Conservation (phyloP, 2,113 vertebrate genomes). For the Carassius gibelio region DNA sequence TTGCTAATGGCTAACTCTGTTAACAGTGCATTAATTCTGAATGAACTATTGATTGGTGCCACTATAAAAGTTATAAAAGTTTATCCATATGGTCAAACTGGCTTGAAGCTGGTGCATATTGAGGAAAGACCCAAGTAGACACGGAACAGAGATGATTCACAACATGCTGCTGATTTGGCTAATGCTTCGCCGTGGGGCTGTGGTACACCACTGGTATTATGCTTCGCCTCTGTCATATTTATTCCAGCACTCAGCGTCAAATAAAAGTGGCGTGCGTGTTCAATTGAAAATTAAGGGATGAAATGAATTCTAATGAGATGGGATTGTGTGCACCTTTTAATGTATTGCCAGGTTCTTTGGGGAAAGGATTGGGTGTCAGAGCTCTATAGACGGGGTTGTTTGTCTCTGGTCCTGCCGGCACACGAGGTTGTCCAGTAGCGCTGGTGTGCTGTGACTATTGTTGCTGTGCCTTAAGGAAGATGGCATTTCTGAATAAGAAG, state of each 20-base stretch:
- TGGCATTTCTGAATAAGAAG: constrained; percentile 69
- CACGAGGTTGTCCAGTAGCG: constrained; percentile 48
- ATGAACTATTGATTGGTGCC: constrained; percentile 26
- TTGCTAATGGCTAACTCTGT: constrained; percentile 13
- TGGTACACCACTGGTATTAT: constrained; percentile 33
- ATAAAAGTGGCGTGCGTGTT: neutral
- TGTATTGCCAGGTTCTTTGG: constrained; percentile 15
- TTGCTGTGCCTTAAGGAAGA: constrained; percentile 67
- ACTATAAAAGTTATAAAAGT: constrained; percentile 2
- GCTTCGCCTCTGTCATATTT: neutral
- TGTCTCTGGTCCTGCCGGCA: constrained; percentile 35
- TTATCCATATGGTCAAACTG: constrained; percentile 30
- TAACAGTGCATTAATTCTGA: constrained; percentile 21
- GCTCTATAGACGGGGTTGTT: neutral
- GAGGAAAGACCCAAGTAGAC: neutral
- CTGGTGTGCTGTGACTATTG: constrained; percentile 43
- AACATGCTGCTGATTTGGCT: constrained; percentile 6
- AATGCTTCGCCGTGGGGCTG: constrained; percentile 10
- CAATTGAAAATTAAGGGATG: constrained; percentile 11
- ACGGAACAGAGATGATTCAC: constrained; percentile 15
- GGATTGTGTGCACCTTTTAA: neutral
- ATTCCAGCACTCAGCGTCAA: neutral
- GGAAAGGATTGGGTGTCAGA: neutral
- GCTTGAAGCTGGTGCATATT: neutral
- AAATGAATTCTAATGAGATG: neutral